Conservation (phyloP, 2,113 vertebrate genomes). For the Rhabdomys dilectus region DNA sequence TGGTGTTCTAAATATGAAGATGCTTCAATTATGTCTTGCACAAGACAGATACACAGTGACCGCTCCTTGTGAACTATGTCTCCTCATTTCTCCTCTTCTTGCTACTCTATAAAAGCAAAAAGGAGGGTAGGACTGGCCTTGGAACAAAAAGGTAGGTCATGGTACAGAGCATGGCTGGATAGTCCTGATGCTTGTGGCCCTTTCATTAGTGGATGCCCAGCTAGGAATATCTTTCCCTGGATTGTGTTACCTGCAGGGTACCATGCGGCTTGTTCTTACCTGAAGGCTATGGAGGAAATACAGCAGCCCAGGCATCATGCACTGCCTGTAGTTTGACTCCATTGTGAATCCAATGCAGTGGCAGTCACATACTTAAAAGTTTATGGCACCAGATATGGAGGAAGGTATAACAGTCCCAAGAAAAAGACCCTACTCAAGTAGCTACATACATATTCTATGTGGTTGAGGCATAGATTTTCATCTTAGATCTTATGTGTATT, state of each 20-base stretch:
- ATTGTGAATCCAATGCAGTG: not conserved
- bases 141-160: too few relatives aligned
- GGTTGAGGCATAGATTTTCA: not conserved
- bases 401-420: not conserved
- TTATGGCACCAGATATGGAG: not conserved
- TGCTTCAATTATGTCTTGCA: too few relatives aligned
- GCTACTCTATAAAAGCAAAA: not conserved
- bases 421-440: not conserved
- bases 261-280: too few relatives aligned
- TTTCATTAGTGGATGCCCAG: not conserved
- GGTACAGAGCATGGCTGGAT: fast-evolving
- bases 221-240: not conserved
- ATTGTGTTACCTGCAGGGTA: not conserved
- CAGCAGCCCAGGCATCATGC: fast-evolving
- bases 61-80: too few relatives aligned
- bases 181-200: fast-evolving
- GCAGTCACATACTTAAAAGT: not conserved
- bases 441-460: not conserved
- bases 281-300: fast-evolving
- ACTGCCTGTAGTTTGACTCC: not conserved
- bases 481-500: not conserved
- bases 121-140: fast-evolving
- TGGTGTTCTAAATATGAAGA: not conserved
- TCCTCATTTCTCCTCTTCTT: not conserved
- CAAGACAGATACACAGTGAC: fast-evolving